Evolutionary conservation across 2,113 vertebrate genomes (phyloP), one percentile per base, ranked within the genome.

Genomic region (Chaetodon trifascialis): DNA sequence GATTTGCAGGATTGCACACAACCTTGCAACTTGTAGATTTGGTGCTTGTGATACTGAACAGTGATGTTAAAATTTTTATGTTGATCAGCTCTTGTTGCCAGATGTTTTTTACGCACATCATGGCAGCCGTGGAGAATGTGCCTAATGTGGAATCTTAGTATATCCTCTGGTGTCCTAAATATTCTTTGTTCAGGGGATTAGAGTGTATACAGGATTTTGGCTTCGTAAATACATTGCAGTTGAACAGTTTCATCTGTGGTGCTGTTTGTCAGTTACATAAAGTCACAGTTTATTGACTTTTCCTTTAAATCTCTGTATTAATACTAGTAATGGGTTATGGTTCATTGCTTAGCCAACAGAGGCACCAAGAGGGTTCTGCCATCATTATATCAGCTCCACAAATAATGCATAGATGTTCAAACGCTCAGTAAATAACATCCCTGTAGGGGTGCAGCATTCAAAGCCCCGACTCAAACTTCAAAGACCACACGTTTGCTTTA

Each of bases 331-430:
- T 73, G 58, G 80, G 64, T 49, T 56, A 4, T 23, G 83, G 56
- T 69, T 77, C 36, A 30, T 30, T 52, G 71, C 63, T 82, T n/a
- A 62, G 71, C 64, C 79, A 47, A 40, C 11, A 30, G 66, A 76
- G 80, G 72, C 44, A 59, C 47, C 58, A 7, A 52, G 58, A 80
- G 79, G 62, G 21, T 21, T 7, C 72, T 0, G 51, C 58, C 67
- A 70, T 89, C 72, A 84, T 84, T 79, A 74, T 75, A 75, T 88
- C 69, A 79, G 64, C 62, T 76, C 77, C 73, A 70, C 86, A 83
- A 86, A 89, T 85, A 80, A 81, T 72, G 71, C 79, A 80, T 62
- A 40, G 38, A 46, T 54, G 82, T 86, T 90, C 76, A 85, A 81
- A 86, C 63, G 16, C 64, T 81, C 73, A 3, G 67, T 82, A 78